A percentile compares a stretch with the other conserved stretches of the same genome.
phyloP scores from a whole-genome alignment of 2,888 invertebrate species.

The Sesia bembeciformis region DNA sequence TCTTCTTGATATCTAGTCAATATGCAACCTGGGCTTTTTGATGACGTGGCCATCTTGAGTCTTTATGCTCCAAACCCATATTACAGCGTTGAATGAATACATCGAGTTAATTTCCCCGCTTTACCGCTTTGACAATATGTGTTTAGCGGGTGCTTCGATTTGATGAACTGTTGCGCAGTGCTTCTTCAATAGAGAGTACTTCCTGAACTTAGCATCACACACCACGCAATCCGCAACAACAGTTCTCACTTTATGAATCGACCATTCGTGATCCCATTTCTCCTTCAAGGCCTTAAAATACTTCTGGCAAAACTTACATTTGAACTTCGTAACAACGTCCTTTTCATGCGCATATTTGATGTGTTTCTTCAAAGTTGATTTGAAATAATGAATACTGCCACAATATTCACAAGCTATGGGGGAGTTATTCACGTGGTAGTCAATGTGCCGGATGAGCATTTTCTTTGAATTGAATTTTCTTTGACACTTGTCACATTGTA shows the following conservation, averaged over 20 bases:
- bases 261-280: constrained; percentile 70
- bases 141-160: constrained; percentile 28
- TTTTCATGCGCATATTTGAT: constrained; percentile 42
- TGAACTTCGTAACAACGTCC: constrained; percentile 24
- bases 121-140: neutral
- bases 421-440: constrained; percentile 46
- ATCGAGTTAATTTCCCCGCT: too few relatives aligned
- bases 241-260: constrained; percentile 53
- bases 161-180: constrained; percentile 40
- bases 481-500: constrained; percentile 61
- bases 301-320: constrained; percentile 46
- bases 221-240: constrained; percentile 50
- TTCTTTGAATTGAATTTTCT: constrained; percentile 66
- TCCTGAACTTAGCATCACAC: constrained; percentile 54
- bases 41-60: too few relatives aligned
- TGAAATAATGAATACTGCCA: constrained; percentile 47
- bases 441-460: constrained; percentile 60
- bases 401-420: constrained; percentile 47
- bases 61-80: too few relatives aligned
- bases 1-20: too few relatives aligned
- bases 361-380: constrained; percentile 61
- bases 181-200: constrained; percentile 50
- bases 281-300: constrained; percentile 45
- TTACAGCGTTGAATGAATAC: too few relatives aligned
- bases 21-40: too few relatives aligned